These are phyloP conservation scores for Neopipo cinnamomea DNA, from an alignment of 2,113 vertebrate species.

Conservation along the genomic window DNA sequence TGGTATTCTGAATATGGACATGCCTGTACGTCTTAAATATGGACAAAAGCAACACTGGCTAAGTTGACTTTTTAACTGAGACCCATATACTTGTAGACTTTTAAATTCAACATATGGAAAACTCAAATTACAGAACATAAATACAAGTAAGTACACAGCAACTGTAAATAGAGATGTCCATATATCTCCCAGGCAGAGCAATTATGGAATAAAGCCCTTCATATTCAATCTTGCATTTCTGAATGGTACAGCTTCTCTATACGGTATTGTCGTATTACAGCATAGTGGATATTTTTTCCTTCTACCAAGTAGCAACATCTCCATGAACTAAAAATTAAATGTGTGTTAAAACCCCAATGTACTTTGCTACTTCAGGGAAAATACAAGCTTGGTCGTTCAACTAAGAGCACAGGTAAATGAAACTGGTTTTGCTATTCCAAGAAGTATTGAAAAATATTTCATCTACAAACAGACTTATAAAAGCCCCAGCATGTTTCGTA, in stretches of 20 bases:
- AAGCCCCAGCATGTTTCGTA: background rate
- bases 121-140: background rate
- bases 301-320: background rate
- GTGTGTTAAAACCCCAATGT: fast-evolving
- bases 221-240: background rate
- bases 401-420: background rate
- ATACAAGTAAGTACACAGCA: background rate
- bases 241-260: background rate
- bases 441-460: background rate
- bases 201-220: background rate
- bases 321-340: background rate
- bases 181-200: background rate
- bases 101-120: background rate
- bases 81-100: background rate
- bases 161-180: background rate
- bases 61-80: background rate
- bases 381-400: background rate
- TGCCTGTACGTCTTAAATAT: background rate
- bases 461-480: background rate
- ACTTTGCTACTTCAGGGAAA: background rate
- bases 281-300: background rate
- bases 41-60: background rate
- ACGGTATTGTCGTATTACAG: background rate
- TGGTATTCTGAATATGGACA: background rate
- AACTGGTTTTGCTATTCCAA: background rate